Evolutionary conservation across 2,888 invertebrate genomes (phyloP), one percentile per base, ranked within the genome.

Genomic region (Lasioglossum pauxillum): DNA sequence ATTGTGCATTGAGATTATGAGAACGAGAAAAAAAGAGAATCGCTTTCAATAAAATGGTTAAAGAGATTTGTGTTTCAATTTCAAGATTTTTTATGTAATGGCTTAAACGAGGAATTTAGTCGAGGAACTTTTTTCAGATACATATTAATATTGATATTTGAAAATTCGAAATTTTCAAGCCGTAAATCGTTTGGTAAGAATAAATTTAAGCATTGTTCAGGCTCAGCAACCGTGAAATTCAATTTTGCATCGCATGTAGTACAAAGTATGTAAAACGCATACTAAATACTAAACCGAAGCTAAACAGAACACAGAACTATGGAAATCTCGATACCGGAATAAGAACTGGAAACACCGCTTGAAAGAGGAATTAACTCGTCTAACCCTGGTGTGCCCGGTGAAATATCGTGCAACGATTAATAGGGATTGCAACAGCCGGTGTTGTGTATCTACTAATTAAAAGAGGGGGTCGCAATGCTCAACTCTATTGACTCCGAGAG

Each of bases 361-460:
- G 7, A 41, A 73, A 27, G 60, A 49, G 41, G 64, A 82, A 67
- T 72, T 23, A 31, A 60, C 27, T 69, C 23, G n/a, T 23, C 44
- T 38, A 73, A 57, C 46, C 67, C 67, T 23, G 46, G 23, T 14
- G 73, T 64, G 38, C 7, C 10, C 46, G 67, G 12, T 71, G 75
- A 67, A 84, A 77, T 79, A 77, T 77, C 44, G 19, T 71, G 85
- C 76, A 84, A 85, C 27, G 64, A 79, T 83, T 83, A 75, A 75
- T 44, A 83, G 64, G 31, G 57, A 80, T 84, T 84, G 84, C 80
- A 77, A 74, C 84, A 84, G 71, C 49, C 72, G 27, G 44, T 72
- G 41, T 75, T 31, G 60, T 23, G 49, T 77, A 69, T 84, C 74
- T 60, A 57, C 78, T 80, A 84, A 85, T 85, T 84, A 80, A 80